These are phyloP conservation scores for Lissonota sp. DNA, from an alignment of 2,888 invertebrate genomes.

Conservation along the genomic window DNA sequence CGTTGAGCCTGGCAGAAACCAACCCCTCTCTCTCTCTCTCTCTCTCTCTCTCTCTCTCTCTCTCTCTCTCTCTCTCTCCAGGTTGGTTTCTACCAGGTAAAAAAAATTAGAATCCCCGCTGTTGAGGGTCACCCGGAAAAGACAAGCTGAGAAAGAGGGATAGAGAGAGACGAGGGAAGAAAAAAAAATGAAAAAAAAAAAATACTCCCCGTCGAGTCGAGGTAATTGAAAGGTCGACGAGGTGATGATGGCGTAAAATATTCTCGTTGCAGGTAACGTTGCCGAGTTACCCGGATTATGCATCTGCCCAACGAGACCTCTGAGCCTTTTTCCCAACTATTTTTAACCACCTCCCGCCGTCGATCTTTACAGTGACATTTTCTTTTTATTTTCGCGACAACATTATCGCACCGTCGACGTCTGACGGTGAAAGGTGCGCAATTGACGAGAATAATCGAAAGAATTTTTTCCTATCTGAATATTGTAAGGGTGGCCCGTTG, in stretches of 20 bases:
- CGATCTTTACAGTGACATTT: background rate
- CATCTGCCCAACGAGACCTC: constrained; percentile 46
- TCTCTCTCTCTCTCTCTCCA: too few relatives aligned
- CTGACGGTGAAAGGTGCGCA: constrained; percentile 26
- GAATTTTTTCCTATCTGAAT: too few relatives aligned
- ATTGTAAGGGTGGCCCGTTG: too few relatives aligned
- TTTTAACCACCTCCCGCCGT: constrained; percentile 5
- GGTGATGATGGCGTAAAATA: constrained; percentile 60
- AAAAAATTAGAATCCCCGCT: constrained; percentile 51
- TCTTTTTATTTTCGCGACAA: constrained; percentile 3
- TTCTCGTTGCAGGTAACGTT: constrained; percentile 62
- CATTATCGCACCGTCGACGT: constrained; percentile 15
- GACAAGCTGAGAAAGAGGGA: background rate
- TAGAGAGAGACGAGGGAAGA: constrained; percentile 12
- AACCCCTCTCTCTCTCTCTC: constrained; percentile 13
- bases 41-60: too few relatives aligned
- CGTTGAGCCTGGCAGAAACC: constrained; percentile 63
- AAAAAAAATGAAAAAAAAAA: constrained; percentile 39
- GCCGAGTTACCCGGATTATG: constrained; percentile 52
- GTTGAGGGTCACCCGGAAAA: constrained; percentile 22
- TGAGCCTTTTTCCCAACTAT: constrained; percentile 45
- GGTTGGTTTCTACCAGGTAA: constrained; percentile 15
- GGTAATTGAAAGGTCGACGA: constrained; percentile 73
- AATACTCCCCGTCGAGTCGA: constrained; percentile 46
- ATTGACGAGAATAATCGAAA: constrained; percentile 16